Base-by-base conservation (phyloP, 2,888 invertebrate species). In the Machimus rusticus region DNA sequence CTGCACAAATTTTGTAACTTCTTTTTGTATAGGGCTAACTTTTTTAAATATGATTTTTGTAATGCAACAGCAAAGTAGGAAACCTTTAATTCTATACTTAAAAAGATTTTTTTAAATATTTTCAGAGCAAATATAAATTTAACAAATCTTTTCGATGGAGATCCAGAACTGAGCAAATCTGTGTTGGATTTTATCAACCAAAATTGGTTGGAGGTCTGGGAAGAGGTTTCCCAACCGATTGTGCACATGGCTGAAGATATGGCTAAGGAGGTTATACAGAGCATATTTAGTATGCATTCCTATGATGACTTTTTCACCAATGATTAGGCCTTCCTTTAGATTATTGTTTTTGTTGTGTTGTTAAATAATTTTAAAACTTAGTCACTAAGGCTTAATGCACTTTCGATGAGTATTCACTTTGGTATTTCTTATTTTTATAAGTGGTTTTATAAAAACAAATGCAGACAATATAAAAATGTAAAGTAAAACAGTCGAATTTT, bases 141-240 rank as follows among this genome's bases (percentile, higher is more conserved):
- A 43, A 66, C 57, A 14, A 77, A 86, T 57, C 31, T 87, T 8
- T 87, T 86, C 39, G 78, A 86, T 76, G 78, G 79, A 16, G 57
- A 87, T 39, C 14, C 19, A 9, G 31, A 57, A n/a, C 37, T 87
- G 8, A 77, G 78, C 23, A 28, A 66, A 9, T 57, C 76, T n/a
- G 39, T 66, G 28, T 46, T 85, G 19, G 39, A 28, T 34, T 23
- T 55, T 16, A n/a, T 76, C n/a, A 77, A 74, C n/a, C 90, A 93
- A 89, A 93, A 94, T 89, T 93, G 93, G 93, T 82, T 89, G 46
- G 92, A 92, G 46, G 93, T 93, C 16, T 92, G 93, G 90, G 89
- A 89, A 9, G 93, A 93, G 88, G 88, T 92, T 88, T 91, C 92
- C 86, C 91, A 92, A 5, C 46, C 79, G 2, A 46, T 79, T 6